Evolutionary conservation across 2,113 vertebrate species (phyloP).

Genomic region (Tretioscincus oriximinensis): DNA sequence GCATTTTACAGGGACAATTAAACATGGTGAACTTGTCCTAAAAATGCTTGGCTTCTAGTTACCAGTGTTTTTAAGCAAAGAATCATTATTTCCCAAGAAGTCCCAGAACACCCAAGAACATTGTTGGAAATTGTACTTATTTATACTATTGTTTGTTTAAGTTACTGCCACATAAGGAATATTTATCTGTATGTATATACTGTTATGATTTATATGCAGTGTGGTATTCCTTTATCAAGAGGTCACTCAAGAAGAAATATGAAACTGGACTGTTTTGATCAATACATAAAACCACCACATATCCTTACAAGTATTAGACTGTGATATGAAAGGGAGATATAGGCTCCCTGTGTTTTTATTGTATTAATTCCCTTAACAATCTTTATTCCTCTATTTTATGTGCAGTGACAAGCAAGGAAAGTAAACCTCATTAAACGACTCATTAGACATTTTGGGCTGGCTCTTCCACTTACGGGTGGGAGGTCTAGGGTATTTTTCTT

Average conservation of each 20-base stretch:
- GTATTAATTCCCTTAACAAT: conserved; percentile 26
- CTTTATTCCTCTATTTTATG: conserved; percentile 27
- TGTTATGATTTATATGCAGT: conserved; percentile 33
- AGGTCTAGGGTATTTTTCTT: background rate
- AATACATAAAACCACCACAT: background rate
- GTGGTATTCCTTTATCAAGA: conserved; percentile 14
- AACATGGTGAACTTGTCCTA: background rate
- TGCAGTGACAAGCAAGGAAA: background rate
- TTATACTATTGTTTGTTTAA: conserved; percentile 37
- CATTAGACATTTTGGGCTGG: conserved; percentile 2
- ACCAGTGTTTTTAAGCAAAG: background rate
- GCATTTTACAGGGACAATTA: background rate
- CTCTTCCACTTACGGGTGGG: conserved; percentile 13
- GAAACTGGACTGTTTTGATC: background rate
- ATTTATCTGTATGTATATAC: conserved; percentile 19
- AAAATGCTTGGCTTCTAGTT: background rate
- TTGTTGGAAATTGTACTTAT: background rate
- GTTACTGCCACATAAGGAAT: conserved; percentile 17
- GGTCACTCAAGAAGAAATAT: conserved; percentile 32
- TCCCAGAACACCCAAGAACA: background rate
- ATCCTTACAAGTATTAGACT: background rate
- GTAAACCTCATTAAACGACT: conserved; percentile 16
- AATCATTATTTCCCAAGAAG: background rate
- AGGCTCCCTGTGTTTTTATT: conserved; percentile 19
- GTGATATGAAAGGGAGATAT: background rate